These are phyloP conservation scores for Halcyon smyrnensis DNA, from an alignment of 2,797 vertebrate genomes.

Conservation along the genomic window DNA sequence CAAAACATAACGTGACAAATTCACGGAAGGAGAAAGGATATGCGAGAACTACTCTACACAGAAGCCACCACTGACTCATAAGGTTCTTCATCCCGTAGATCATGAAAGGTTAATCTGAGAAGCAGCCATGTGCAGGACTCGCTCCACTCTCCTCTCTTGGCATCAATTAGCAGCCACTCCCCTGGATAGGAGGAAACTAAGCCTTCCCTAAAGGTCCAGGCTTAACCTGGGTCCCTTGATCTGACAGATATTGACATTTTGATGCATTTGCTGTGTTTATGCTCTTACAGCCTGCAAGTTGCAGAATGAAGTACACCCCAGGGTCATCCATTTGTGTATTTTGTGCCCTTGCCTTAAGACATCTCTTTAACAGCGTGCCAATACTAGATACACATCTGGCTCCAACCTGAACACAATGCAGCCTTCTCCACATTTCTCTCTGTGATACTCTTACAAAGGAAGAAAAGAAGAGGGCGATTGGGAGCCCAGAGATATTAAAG, in stretches of 20 bases:
- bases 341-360: background rate
- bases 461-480: background rate
- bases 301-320: background rate
- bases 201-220: background rate
- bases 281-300: background rate
- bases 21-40: background rate
- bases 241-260: background rate
- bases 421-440: fast-evolving
- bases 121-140: fast-evolving
- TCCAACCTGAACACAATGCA: background rate
- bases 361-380: background rate
- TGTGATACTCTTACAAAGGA: background rate
- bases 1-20: background rate
- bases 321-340: background rate
- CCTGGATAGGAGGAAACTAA: background rate
- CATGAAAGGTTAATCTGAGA: background rate
- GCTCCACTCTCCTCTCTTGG: background rate
- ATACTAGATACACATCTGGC: background rate
- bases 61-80: background rate
- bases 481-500: background rate
- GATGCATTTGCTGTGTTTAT: background rate
- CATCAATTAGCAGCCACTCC: background rate
- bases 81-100: background rate
- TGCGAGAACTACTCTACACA: background rate
- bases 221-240: background rate